Conservation (phyloP, 1,140 invertebrate genomes). For the Drosophila punjabiensis region DNA sequence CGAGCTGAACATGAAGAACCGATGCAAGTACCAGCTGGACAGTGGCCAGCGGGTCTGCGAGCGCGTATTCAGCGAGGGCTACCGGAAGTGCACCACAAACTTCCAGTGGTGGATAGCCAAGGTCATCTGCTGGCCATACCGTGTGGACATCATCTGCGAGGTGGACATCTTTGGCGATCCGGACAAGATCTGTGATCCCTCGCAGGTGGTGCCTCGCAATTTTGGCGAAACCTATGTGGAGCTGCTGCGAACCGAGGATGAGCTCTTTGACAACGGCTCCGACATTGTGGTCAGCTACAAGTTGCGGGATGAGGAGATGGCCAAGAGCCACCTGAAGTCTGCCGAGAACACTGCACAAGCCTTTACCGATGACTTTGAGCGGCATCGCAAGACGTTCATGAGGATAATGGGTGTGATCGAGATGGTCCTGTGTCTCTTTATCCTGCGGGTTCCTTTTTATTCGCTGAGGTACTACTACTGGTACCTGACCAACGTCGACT, state of each 20-base stretch:
- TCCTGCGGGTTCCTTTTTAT: constrained; percentile 87
- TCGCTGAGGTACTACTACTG: constrained; percentile 89
- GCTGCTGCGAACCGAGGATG: constrained; percentile 80
- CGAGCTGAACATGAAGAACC: constrained; percentile 87
- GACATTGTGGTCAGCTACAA: constrained; percentile 62
- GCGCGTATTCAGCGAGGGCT: constrained; percentile 87
- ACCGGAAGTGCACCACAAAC: constrained; percentile 87
- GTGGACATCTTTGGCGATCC: constrained; percentile 85
- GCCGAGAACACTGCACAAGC: constrained; percentile 85
- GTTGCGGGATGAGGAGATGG: constrained; percentile 40
- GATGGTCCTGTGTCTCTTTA: constrained; percentile 88
- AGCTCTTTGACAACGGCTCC: constrained; percentile 59
- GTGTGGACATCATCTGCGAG: constrained; percentile 89
- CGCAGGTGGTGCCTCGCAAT: constrained; percentile 87
- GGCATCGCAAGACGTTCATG: no score
- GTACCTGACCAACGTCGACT: no score
- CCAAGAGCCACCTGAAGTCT: constrained; percentile 27
- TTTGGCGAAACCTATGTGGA: constrained; percentile 89
- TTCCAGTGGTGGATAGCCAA: constrained; percentile 87
- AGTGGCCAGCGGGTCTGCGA: constrained; percentile 86
- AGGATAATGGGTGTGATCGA: constrained; percentile 87
- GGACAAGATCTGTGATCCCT: constrained; percentile 86
- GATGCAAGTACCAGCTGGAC: constrained; percentile 86
- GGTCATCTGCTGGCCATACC: constrained; percentile 90
- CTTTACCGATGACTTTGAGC: no score